Evolutionary conservation across 2,797 vertebrate genomes (phyloP).

Genomic region (Onychomys torridus): DNA sequence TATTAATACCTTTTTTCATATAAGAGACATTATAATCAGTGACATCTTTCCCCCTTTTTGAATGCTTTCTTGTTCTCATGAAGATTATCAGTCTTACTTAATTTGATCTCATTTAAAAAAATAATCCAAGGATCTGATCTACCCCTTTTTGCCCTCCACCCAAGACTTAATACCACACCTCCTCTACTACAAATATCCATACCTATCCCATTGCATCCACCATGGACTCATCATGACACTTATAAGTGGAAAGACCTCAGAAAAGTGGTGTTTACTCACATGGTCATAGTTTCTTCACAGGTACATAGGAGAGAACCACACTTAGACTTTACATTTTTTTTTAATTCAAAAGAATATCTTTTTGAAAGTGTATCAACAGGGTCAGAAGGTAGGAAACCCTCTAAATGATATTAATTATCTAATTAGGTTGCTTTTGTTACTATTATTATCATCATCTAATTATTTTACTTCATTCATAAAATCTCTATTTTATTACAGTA

Average conservation of each 20-base stretch:
- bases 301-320: neutral
- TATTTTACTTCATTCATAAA: constrained; percentile 12
- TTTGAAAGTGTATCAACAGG: neutral
- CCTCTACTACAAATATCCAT: neutral
- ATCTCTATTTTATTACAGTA: neutral
- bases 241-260: neutral
- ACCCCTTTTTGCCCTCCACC: too few relatives aligned
- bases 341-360: neutral
- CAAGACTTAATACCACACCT: neutral
- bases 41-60: neutral
- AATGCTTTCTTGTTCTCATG: constrained; percentile 5
- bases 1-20: neutral
- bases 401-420: neutral
- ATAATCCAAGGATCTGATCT: neutral
- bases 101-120: neutral
- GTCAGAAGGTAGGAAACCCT: neutral
- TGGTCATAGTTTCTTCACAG: neutral
- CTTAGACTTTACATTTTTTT: neutral
- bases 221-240: neutral
- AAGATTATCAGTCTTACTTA: constrained; percentile 15
- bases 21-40: neutral
- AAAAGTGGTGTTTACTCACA: neutral
- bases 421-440: neutral
- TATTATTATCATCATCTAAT: neutral
- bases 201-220: too few relatives aligned